These are phyloP conservation scores for Hymenopus coronatus DNA, from an alignment of 2,888 invertebrate genomes.

Conservation along the genomic window DNA sequence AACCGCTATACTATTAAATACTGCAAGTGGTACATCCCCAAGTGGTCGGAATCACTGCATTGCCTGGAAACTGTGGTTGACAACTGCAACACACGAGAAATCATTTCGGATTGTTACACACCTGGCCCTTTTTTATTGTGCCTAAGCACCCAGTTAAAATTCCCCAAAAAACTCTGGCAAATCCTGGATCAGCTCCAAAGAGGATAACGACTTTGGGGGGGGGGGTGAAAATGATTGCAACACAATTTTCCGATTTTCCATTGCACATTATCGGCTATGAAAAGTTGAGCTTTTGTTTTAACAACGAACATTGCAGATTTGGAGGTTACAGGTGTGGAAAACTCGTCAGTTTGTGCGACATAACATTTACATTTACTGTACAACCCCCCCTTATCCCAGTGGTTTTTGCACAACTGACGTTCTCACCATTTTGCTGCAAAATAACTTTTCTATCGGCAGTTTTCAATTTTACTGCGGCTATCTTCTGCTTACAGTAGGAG, in stretches of 20 bases:
- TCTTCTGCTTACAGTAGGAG: too few relatives aligned
- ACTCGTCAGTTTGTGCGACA: too few relatives aligned
- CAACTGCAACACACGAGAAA: background rate
- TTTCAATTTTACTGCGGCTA: too few relatives aligned
- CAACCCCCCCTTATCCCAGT: too few relatives aligned
- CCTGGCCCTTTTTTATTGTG: background rate
- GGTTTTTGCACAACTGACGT: too few relatives aligned
- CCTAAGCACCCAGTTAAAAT: background rate
- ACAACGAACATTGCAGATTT: too few relatives aligned
- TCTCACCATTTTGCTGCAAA: too few relatives aligned
- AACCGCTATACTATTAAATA: background rate
- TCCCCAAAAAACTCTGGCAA: background rate
- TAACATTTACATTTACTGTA: too few relatives aligned
- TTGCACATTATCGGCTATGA: background rate
- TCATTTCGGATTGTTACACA: background rate
- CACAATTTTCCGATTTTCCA: background rate
- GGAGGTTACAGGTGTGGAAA: too few relatives aligned
- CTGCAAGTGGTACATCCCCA: background rate
- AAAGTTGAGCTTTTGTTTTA: background rate
- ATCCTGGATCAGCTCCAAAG: background rate
- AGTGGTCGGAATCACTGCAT: background rate
- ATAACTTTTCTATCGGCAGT: too few relatives aligned
- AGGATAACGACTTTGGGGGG: background rate
- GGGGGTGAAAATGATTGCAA: background rate
- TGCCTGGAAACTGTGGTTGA: background rate